Conservation (phyloP, 1,140 invertebrate genomes). For the Calephelis nemesis region DNA sequence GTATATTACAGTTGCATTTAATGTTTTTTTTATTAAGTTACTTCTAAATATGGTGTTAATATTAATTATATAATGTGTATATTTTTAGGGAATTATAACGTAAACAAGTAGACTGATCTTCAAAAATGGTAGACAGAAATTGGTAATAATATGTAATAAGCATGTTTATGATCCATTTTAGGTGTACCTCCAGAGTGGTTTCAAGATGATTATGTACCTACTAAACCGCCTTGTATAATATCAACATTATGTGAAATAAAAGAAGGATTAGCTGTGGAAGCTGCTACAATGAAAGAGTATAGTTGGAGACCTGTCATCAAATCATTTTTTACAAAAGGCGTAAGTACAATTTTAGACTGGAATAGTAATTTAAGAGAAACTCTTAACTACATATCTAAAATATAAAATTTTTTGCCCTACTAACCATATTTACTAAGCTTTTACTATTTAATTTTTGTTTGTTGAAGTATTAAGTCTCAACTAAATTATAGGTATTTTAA, state of each 20-base stretch:
- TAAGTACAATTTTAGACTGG: slow-evolving; percentile 49
- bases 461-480: no score
- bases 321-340: slow-evolving; percentile 89
- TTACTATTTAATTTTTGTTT: no score
- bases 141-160: background rate
- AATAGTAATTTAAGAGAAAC: background rate
- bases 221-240: slow-evolving; percentile 90
- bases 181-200: slow-evolving; percentile 87
- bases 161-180: slow-evolving; percentile 10
- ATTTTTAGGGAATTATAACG: no score
- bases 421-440: no score
- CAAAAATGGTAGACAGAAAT: background rate
- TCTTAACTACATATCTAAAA: background rate
- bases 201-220: slow-evolving; percentile 83
- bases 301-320: slow-evolving; percentile 90
- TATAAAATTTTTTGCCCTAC: no score
- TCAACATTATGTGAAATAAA: slow-evolving; percentile 90
- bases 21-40: no score
- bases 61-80: no score
- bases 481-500: no score
- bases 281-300: slow-evolving; percentile 94
- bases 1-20: no score
- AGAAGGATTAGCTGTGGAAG: slow-evolving; percentile 90
- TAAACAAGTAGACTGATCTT: no score
- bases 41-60: no score